A percentile compares a stretch with the other conserved stretches of the same genome.
Evolutionary conservation across 2,113 vertebrate genomes (phyloP).

Genomic region (Procavia capensis): DNA sequence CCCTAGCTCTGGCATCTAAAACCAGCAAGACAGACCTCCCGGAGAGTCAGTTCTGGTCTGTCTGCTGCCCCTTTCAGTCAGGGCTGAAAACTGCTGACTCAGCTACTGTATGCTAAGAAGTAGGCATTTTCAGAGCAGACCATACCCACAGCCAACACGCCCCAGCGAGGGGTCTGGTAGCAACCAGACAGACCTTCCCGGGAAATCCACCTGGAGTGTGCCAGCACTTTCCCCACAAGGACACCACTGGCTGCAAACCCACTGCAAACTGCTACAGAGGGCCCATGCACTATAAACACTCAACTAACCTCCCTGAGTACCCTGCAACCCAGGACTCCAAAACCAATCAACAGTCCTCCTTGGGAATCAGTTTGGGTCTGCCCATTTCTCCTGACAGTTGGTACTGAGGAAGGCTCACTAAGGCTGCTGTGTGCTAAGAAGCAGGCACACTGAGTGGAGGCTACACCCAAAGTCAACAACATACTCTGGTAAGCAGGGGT

Average conservation of each 20-base stretch:
- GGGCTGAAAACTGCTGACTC: background rate
- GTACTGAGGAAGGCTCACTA: background rate
- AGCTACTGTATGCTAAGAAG: background rate
- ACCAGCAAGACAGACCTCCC: background rate
- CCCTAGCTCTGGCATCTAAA: background rate
- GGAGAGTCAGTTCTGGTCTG: background rate
- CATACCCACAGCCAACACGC: background rate
- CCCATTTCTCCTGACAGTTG: background rate
- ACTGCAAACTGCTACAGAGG: too few species aligned
- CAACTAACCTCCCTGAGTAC: background rate
- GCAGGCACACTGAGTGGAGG: too few species aligned
- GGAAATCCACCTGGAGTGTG: too few species aligned
- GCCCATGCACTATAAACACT: too few species aligned
- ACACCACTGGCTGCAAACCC: too few species aligned
- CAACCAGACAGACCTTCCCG: background rate
- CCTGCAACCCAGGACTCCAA: background rate
- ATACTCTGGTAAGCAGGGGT: background rate
- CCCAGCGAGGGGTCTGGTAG: background rate
- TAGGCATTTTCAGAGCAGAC: too few species aligned
- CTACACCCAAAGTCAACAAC: background rate
- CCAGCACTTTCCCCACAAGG: too few species aligned
- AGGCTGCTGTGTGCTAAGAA: background rate
- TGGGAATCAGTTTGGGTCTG: background rate
- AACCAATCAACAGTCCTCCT: background rate
- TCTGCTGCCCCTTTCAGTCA: background rate